Conservation (phyloP, 2,113 vertebrate species). For the Silurus glanis region DNA sequence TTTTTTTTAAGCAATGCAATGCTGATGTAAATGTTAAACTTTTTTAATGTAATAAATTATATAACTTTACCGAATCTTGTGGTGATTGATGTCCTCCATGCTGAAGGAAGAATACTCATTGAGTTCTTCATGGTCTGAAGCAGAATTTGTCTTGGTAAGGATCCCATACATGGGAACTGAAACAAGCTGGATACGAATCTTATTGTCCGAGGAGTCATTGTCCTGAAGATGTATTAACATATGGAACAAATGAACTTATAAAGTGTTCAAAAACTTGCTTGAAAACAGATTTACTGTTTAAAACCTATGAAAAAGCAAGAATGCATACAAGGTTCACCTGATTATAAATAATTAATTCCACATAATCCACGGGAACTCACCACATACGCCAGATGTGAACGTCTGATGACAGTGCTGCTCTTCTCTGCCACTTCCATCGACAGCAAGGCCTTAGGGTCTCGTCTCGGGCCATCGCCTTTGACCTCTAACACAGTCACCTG, state of each 20-base stretch:
- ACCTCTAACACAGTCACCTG: constrained; percentile 75
- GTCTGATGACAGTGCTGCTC: constrained; percentile 78
- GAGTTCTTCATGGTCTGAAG: constrained; percentile 71
- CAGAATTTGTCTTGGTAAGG: constrained; percentile 69
- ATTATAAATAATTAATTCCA: background rate
- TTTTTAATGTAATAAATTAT: background rate
- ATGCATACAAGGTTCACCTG: background rate
- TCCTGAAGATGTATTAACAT: constrained; percentile 70
- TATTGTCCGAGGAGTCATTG: constrained; percentile 78
- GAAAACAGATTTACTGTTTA: background rate
- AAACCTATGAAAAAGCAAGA: background rate
- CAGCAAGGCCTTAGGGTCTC: constrained; percentile 74
- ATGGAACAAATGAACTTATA: background rate
- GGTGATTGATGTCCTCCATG: constrained; percentile 87
- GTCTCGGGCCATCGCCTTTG: constrained; percentile 67
- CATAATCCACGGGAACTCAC: constrained; percentile 67
- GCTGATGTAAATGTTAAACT: background rate
- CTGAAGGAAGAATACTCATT: constrained; percentile 85
- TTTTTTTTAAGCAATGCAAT: background rate
- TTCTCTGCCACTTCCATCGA: constrained; percentile 79
- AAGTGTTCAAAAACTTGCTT: background rate
- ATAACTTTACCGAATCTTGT: constrained; percentile 81
- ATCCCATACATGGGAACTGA: constrained; percentile 87
- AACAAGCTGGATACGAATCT: constrained; percentile 85
- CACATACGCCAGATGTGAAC: constrained; percentile 82